Evolutionary conservation across 2,797 vertebrate species (phyloP).

Genomic region (Miichthys miiuy): DNA sequence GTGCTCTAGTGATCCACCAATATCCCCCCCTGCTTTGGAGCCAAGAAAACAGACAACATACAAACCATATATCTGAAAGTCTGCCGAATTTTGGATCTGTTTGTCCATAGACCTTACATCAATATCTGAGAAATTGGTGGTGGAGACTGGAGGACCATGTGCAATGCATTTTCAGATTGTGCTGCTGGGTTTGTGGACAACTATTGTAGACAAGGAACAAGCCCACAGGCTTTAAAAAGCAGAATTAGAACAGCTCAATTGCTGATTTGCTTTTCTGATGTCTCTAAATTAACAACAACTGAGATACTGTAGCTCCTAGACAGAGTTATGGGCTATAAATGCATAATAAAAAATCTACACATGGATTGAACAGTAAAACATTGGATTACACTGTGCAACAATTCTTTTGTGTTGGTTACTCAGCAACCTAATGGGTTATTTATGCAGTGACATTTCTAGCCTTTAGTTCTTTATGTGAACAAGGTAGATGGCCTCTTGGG

Average conservation of each 20-base stretch:
- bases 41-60: background rate
- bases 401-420: background rate
- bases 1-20: background rate
- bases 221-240: constrained; percentile 11
- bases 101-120: background rate
- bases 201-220: constrained; percentile 11
- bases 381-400: background rate
- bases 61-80: background rate
- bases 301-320: background rate
- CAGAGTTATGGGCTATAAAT: constrained; percentile 3
- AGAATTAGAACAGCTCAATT: constrained; percentile 18
- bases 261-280: constrained; percentile 13
- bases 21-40: background rate
- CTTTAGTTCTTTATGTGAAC: background rate
- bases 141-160: background rate
- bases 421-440: background rate
- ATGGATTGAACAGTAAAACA: background rate
- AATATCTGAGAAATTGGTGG: background rate
- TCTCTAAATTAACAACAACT: constrained; percentile 7
- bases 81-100: too few species aligned
- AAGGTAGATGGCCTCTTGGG: background rate
- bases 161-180: constrained; percentile 10
- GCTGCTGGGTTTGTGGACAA: background rate
- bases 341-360: background rate
- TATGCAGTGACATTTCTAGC: constrained; percentile 5